Evolutionary conservation across 35 echinoderm and acorn worm genomes (phyloP).

Genomic region (Ptychodera flava): DNA sequence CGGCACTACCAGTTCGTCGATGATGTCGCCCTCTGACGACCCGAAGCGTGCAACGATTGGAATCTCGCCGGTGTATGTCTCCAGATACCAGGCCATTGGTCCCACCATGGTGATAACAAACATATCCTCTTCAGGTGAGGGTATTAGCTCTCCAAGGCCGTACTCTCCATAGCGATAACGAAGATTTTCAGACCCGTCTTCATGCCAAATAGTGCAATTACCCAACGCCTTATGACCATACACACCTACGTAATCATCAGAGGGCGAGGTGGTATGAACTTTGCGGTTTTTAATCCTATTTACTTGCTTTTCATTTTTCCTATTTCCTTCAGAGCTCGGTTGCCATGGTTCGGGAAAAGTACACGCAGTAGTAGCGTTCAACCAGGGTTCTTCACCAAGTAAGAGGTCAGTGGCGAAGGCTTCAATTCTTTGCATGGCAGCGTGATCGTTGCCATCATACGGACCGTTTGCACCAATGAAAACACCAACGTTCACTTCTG

Average conservation of each 20-base stretch:
- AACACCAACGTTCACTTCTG: neutral
- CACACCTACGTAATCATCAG: neutral
- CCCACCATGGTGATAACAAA: neutral
- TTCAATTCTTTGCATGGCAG: neutral
- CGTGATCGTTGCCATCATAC: neutral
- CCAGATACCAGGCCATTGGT: neutral
- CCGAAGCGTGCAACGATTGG: neutral
- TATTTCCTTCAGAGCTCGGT: neutral
- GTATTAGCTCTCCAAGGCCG: neutral
- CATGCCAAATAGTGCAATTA: neutral
- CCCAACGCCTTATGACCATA: neutral
- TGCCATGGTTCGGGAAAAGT: neutral
- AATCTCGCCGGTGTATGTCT: neutral
- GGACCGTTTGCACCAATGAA: neutral
- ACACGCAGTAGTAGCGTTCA: neutral
- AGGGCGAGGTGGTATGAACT: neutral
- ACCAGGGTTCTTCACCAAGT: neutral
- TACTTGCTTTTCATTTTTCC: neutral
- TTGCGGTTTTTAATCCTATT: neutral
- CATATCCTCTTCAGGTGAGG: neutral
- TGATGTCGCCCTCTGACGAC: neutral
- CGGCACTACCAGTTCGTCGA: neutral
- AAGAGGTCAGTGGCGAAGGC: neutral
- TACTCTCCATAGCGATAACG: neutral
- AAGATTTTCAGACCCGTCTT: neutral